These are phyloP conservation scores for Mechanitis mazaeus DNA, from an alignment of 2,888 invertebrate species.

Conservation along the genomic window DNA sequence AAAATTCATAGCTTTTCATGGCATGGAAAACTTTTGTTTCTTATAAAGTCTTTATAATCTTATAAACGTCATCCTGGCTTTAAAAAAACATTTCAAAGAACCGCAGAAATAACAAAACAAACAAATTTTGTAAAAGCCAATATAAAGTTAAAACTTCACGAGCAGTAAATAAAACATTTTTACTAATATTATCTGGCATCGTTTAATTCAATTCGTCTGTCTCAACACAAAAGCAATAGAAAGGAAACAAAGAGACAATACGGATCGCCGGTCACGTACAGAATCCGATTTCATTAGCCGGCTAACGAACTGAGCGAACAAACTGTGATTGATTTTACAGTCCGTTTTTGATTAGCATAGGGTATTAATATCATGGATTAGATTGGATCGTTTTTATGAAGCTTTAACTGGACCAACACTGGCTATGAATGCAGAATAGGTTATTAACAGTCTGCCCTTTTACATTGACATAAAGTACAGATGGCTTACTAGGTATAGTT, in stretches of 20 bases:
- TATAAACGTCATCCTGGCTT: too few species aligned
- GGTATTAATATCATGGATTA: conserved; percentile 36
- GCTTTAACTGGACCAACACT: neutral
- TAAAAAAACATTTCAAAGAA: neutral
- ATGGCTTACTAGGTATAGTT: too few species aligned
- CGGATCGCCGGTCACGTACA: conserved; percentile 16
- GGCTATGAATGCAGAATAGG: conserved; percentile 30
- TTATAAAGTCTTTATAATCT: too few species aligned
- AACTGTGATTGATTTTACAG: conserved; percentile 30
- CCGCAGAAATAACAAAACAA: neutral
- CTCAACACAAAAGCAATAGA: conserved; percentile 24
- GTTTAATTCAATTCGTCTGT: conserved; percentile 7
- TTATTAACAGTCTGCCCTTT: conserved; percentile 24
- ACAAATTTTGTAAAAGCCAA: neutral
- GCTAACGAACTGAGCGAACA: conserved; percentile 48
- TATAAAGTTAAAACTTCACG: neutral
- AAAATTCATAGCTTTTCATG: too few species aligned
- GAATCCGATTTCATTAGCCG: conserved; percentile 29
- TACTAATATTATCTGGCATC: conserved; percentile 6
- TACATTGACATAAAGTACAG: too few species aligned
- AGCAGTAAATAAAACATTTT: conserved; percentile 5
- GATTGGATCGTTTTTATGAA: conserved; percentile 43
- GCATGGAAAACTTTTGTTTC: too few species aligned
- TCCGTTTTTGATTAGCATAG: conserved; percentile 26
- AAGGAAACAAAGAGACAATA: conserved; percentile 29